A percentile compares a stretch with the other conserved stretches of the same genome.
Conservation (phyloP, 2,113 vertebrate genomes). For the Pomatorhinus ruficollis region DNA sequence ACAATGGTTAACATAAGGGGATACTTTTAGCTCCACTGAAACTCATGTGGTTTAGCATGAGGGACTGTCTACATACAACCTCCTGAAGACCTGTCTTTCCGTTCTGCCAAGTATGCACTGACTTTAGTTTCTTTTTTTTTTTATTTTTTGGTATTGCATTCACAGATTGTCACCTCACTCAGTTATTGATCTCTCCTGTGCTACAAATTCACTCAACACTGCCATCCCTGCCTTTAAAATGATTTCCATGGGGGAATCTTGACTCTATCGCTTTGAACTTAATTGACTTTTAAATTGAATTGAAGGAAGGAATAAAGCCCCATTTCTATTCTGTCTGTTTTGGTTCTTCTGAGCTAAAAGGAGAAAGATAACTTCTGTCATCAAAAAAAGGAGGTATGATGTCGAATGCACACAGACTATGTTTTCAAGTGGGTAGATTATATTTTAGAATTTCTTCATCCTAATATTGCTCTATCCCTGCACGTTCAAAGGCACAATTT, state of each 20-base stretch:
- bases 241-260: background rate
- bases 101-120: background rate
- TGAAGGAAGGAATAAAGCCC: background rate
- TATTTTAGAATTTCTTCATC: background rate
- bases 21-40: background rate
- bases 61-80: background rate
- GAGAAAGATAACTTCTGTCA: background rate
- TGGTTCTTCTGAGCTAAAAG: background rate
- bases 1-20: background rate
- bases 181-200: background rate
- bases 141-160: background rate
- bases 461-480: background rate
- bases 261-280: slow-evolving; percentile 23
- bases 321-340: background rate
- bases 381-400: background rate
- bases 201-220: background rate
- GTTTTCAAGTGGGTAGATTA: background rate
- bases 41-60: background rate
- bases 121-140: background rate
- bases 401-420: background rate
- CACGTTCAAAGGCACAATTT: background rate
- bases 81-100: background rate
- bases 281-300: slow-evolving; percentile 40
- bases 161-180: background rate
- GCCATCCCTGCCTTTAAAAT: background rate